A percentile compares a stretch with the other conserved stretches of the same genome.
Evolutionary conservation across 1,140 invertebrate genomes (phyloP).

Genomic region (Saccostrea echinata): DNA sequence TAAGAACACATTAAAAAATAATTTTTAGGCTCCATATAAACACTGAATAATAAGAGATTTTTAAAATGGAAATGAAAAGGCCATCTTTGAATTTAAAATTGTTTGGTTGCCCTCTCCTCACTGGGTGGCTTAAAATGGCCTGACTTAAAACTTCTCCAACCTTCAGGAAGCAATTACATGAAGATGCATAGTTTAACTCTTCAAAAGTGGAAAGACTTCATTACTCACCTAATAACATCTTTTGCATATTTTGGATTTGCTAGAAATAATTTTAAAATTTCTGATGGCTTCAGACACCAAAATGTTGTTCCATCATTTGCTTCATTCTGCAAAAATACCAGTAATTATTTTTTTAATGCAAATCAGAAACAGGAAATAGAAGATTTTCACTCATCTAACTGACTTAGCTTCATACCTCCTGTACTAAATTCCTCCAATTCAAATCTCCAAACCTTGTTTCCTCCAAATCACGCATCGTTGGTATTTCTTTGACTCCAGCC

Average conservation of each 20-base stretch:
- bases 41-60: too few relatives aligned
- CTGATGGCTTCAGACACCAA: slow-evolving; percentile 27
- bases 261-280: slow-evolving; percentile 16
- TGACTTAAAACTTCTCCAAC: too few relatives aligned
- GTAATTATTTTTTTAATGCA: too few relatives aligned
- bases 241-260: neutral
- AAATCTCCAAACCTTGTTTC: slow-evolving; percentile 15
- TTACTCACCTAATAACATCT: neutral
- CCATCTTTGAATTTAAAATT: too few relatives aligned
- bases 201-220: neutral
- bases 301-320: neutral
- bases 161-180: neutral
- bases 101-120: too few relatives aligned
- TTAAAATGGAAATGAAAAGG: too few relatives aligned
- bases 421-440: neutral
- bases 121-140: too few relatives aligned
- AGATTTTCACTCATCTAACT: neutral
- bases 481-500: neutral
- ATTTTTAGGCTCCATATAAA: too few relatives aligned
- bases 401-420: neutral
- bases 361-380: neutral
- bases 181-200: too few relatives aligned
- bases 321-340: neutral
- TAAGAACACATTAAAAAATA: too few relatives aligned
- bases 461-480: neutral